Conservation (phyloP, 2,797 vertebrate species). For the Heteromormyrus szaboi region DNA sequence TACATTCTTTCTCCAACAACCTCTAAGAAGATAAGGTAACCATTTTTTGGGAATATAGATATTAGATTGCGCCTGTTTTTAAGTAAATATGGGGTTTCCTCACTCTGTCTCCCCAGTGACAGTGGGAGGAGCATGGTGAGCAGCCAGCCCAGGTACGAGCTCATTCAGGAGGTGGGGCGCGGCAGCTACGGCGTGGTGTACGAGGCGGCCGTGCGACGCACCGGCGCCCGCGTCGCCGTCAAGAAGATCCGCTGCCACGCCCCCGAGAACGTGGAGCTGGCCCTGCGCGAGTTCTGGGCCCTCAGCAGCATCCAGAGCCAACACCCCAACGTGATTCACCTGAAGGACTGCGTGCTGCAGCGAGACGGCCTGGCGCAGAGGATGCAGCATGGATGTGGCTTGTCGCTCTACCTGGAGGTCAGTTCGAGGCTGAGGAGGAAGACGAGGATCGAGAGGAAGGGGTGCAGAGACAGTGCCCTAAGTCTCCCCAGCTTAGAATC, state of each 20-base stretch:
- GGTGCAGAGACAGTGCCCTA: not conserved
- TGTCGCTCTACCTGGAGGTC: slow-evolving; percentile 91
- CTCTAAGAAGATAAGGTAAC: not conserved
- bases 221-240: slow-evolving; percentile 82
- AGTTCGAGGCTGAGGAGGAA: slow-evolving; percentile 7
- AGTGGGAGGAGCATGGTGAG: slow-evolving; percentile 87
- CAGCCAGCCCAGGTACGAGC: slow-evolving; percentile 97
- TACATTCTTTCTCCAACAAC: not conserved
- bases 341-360: slow-evolving; percentile 94
- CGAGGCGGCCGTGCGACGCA: slow-evolving; percentile 84
- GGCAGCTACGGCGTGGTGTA: slow-evolving; percentile 98
- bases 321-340: slow-evolving; percentile 94
- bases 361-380: slow-evolving; percentile 88
- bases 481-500: not conserved
- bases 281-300: slow-evolving; percentile 94
- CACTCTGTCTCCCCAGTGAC: slow-evolving; percentile 48
- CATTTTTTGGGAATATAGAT: not conserved
- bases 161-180: slow-evolving; percentile 97
- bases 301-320: slow-evolving; percentile 98
- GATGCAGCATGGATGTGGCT: slow-evolving; percentile 90
- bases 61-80: not conserved
- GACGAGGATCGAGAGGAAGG: not conserved
- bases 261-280: slow-evolving; percentile 94
- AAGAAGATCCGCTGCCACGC: slow-evolving; percentile 97
- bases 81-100: slow-evolving; percentile 6